A percentile compares a stretch with the other conserved stretches of the same genome.
Conservation (phyloP, 37 sponge, comb jelly and placozoan species). For the Diacarnus erythraeanus region DNA sequence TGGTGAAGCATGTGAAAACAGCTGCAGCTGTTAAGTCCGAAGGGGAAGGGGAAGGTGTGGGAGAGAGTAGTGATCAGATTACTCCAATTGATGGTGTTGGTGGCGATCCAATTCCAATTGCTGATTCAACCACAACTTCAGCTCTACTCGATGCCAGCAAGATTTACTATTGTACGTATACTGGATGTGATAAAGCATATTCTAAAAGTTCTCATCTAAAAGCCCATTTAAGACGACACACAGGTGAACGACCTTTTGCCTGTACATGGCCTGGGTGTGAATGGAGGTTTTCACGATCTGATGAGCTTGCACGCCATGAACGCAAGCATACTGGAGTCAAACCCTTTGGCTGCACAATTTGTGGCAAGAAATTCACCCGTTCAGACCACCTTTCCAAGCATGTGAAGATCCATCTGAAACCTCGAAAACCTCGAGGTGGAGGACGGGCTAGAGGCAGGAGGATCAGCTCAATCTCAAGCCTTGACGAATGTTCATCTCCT, state of each 20-base stretch:
- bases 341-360: slow-evolving; percentile 82
- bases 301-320: slow-evolving; percentile 87
- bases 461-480: slow-evolving; percentile 65
- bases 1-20: slow-evolving; percentile 27
- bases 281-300: slow-evolving; percentile 90
- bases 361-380: slow-evolving; percentile 88
- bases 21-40: slow-evolving; percentile 26
- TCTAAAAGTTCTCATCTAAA: slow-evolving; percentile 87
- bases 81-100: no score
- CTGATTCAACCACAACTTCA: slow-evolving; percentile 1
- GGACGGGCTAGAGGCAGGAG: slow-evolving; percentile 23
- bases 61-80: neutral
- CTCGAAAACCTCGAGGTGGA: slow-evolving; percentile 65
- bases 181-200: slow-evolving; percentile 79
- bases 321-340: slow-evolving; percentile 88
- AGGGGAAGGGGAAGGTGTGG: slow-evolving; percentile 3
- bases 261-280: slow-evolving; percentile 88
- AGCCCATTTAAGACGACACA: slow-evolving; percentile 87
- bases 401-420: slow-evolving; percentile 81
- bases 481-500: slow-evolving; percentile 45
- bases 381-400: slow-evolving; percentile 91
- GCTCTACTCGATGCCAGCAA: slow-evolving; percentile 17
- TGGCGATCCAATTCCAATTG: neutral
- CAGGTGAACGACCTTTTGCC: slow-evolving; percentile 88
- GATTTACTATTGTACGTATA: slow-evolving; percentile 70